Percentiles rank a stretch among this genome's conserved stretches.
Conservation (phyloP, 1,140 invertebrate species). For the Asobara japonica region DNA sequence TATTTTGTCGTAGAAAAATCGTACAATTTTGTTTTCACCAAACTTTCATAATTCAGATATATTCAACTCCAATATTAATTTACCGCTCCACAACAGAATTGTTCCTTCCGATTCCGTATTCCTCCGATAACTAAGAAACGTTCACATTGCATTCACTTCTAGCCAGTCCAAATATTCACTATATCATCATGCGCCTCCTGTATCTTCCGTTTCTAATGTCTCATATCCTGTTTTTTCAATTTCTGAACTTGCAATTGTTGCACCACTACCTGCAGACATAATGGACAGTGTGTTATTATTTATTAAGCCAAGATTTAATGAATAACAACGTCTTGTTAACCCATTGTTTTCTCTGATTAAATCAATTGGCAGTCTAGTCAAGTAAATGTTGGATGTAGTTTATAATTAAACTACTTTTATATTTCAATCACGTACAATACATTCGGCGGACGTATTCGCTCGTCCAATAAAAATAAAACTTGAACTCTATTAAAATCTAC, state of each 20-base stretch:
- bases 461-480: slow-evolving; percentile 24
- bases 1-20: no score
- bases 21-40: no score
- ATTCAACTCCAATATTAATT: no score
- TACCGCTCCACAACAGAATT: no score
- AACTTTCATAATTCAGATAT: no score
- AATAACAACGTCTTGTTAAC: neutral
- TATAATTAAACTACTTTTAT: slow-evolving; percentile 56
- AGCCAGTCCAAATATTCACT: no score
- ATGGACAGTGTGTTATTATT: neutral
- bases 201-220: neutral
- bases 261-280: neutral
- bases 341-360: slow-evolving; percentile 45
- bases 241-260: neutral
- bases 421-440: slow-evolving; percentile 54
- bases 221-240: neutral
- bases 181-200: neutral
- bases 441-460: slow-evolving; percentile 41
- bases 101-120: no score
- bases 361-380: slow-evolving; percentile 44
- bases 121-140: no score
- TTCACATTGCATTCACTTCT: neutral
- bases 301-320: neutral
- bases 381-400: slow-evolving; percentile 44
- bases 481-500: slow-evolving; percentile 26